A percentile compares a stretch with the other conserved stretches of the same genome.
Conservation (phyloP, 2,888 invertebrate species). For the Vanessa cardui region DNA sequence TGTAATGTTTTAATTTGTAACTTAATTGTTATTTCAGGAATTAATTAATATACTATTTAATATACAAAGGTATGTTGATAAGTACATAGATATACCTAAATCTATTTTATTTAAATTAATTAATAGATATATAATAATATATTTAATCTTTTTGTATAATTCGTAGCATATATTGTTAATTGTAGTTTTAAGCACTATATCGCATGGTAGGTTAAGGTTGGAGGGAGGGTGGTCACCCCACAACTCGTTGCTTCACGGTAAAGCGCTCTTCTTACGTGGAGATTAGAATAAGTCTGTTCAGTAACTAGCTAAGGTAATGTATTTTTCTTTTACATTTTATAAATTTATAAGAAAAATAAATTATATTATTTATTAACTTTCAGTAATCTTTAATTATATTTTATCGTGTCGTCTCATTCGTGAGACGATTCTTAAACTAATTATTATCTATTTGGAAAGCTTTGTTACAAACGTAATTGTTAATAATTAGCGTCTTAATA, state of each 20-base stretch:
- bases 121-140: too few relatives aligned
- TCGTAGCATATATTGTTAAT: not conserved
- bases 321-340: conserved; percentile 6
- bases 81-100: too few relatives aligned
- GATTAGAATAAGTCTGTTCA: conserved; percentile 28
- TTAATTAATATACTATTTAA: too few relatives aligned
- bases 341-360: not conserved
- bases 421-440: too few relatives aligned
- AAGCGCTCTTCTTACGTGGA: conserved; percentile 28
- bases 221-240: conserved; percentile 15
- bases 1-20: too few relatives aligned
- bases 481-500: too few relatives aligned
- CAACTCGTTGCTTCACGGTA: conserved; percentile 43
- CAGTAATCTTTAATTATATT: not conserved
- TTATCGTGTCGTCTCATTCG: not conserved
- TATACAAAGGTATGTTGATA: too few relatives aligned
- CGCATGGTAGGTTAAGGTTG: conserved; percentile 12
- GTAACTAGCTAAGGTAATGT: conserved; percentile 21
- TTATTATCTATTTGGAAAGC: too few relatives aligned
- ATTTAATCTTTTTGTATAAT: too few relatives aligned
- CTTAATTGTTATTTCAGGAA: too few relatives aligned
- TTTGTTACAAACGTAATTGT: too few relatives aligned
- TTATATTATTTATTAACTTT: not conserved
- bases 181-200: conserved; percentile 10
- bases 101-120: too few relatives aligned